Percentiles rank a stretch among this genome's conserved stretches.
phyloP scores from a whole-genome alignment of 1,140 invertebrate genomes.

The Pogonomyrmex californicus region DNA sequence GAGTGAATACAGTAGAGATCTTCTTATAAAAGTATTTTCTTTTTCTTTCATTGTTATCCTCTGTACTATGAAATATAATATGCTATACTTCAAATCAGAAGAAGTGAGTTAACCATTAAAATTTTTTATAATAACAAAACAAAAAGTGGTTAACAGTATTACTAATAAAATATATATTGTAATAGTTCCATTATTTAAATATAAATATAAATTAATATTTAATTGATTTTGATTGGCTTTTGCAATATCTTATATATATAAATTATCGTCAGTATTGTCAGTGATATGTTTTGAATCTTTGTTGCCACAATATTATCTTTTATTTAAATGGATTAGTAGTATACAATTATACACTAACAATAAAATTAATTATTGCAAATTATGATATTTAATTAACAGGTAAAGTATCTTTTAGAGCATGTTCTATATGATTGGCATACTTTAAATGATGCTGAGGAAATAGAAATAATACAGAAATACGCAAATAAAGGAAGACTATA shows the following conservation, averaged over 20 bases:
- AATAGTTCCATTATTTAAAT: neutral
- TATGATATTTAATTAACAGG: neutral
- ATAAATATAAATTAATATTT: neutral
- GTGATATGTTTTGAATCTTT: neutral
- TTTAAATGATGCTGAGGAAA: slow-evolving; percentile 16
- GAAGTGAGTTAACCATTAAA: slow-evolving; percentile 3
- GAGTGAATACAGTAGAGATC: slow-evolving; percentile 16
- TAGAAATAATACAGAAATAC: slow-evolving; percentile 35
- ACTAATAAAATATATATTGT: neutral
- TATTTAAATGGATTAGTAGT: neutral
- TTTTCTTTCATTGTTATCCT: slow-evolving; percentile 13
- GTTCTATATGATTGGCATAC: slow-evolving; percentile 5
- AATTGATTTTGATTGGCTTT: neutral
- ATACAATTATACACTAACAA: neutral
- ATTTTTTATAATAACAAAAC: neutral
- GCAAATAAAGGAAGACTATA: slow-evolving; percentile 4
- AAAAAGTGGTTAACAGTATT: neutral
- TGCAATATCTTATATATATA: neutral
- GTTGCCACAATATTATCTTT: neutral
- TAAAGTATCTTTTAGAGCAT: slow-evolving; percentile 12
- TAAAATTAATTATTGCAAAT: slow-evolving; percentile 5
- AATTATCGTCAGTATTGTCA: neutral
- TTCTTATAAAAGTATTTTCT: slow-evolving; percentile 34
- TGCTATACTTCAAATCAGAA: slow-evolving; percentile 11
- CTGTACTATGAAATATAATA: slow-evolving; percentile 6